A percentile compares a stretch with the other conserved stretches of the same genome.
Evolutionary conservation across 2,797 vertebrate species (phyloP).

Genomic region (Pangasius mekongensis): DNA sequence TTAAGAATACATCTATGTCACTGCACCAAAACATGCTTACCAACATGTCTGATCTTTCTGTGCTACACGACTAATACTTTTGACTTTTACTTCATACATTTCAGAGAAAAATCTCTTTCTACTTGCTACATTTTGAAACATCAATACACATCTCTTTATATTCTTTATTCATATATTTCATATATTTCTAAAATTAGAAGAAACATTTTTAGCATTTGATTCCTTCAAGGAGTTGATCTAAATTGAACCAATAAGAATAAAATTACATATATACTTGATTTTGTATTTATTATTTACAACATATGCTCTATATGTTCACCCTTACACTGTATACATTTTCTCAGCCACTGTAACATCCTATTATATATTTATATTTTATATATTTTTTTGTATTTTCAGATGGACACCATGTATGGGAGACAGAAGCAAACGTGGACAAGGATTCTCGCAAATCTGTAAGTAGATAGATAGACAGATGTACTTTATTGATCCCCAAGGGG

Average conservation of each 20-base stretch:
- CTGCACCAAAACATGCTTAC: background rate
- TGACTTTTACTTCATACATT: background rate
- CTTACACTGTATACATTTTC: too few relatives aligned
- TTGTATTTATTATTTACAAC: too few relatives aligned
- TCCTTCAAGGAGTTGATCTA: too few relatives aligned
- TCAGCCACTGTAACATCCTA: too few relatives aligned
- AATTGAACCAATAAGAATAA: too few relatives aligned
- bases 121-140: background rate
- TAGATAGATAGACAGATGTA: conserved; percentile 43
- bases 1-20: background rate
- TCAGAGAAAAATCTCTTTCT: background rate
- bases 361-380: background rate
- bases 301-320: too few relatives aligned
- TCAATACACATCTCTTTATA: background rate
- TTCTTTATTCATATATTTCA: too few relatives aligned
- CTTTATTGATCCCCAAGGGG: background rate
- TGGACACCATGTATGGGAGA: conserved; percentile 98
- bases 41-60: background rate
- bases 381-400: conserved; percentile 74
- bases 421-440: conserved; percentile 94
- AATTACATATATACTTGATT: too few relatives aligned
- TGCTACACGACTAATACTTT: background rate
- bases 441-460: conserved; percentile 94
- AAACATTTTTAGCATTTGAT: too few relatives aligned
- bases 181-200: too few relatives aligned